These are phyloP conservation scores for Drusus annulatus DNA, from an alignment of 1,140 invertebrate genomes.

Conservation along the genomic window DNA sequence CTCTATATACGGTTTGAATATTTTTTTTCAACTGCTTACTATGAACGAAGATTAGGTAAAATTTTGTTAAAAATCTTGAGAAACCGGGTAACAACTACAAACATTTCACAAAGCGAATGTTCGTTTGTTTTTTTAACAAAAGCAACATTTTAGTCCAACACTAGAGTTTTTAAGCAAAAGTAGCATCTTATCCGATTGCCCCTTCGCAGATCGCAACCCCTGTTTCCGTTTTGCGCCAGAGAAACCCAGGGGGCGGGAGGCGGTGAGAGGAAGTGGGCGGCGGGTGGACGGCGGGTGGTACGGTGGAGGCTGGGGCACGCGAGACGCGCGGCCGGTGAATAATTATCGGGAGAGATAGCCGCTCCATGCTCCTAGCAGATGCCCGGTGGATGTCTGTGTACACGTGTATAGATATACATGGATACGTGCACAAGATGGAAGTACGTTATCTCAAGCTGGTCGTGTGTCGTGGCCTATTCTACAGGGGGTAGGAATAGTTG, in stretches of 20 bases:
- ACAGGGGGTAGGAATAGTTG: background rate
- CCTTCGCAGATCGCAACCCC: slow-evolving; percentile 34
- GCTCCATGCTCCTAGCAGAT: slow-evolving; percentile 28
- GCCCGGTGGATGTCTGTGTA: background rate
- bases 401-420: background rate
- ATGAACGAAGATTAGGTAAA: no score
- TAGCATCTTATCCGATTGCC: background rate
- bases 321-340: slow-evolving; percentile 54
- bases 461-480: slow-evolving; percentile 5
- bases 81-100: no score
- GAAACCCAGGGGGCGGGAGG: slow-evolving; percentile 3
- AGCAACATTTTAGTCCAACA: no score
- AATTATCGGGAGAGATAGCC: slow-evolving; percentile 51
- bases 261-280: background rate
- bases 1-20: no score
- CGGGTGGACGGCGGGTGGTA: no score
- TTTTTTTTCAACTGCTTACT: no score
- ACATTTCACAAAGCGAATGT: no score
- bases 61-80: no score
- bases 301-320: background rate
- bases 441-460: background rate
- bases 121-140: no score
- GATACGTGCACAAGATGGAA: background rate
- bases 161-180: no score
- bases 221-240: slow-evolving; percentile 24